A percentile compares a stretch with the other conserved stretches of the same genome.
phyloP scores from a whole-genome alignment of 2,797 vertebrate genomes.

The Brachymystax lenok region DNA sequence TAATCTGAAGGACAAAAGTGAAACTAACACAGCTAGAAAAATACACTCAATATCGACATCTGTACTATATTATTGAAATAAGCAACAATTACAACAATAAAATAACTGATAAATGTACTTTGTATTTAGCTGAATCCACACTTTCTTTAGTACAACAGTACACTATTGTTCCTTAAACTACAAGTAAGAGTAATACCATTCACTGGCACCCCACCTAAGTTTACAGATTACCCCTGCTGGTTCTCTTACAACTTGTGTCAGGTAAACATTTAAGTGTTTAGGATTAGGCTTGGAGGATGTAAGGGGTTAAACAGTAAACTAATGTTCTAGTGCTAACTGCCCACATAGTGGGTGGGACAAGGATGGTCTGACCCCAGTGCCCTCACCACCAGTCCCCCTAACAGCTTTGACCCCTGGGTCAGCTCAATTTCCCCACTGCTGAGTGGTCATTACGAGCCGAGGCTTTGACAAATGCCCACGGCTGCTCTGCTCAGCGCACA shows the following conservation, averaged over 20 bases:
- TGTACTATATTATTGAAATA: neutral
- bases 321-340: constrained; percentile 93
- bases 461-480: constrained; percentile 97
- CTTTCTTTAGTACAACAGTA: constrained; percentile 45
- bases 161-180: constrained; percentile 37
- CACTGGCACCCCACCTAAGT: no score
- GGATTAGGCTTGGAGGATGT: constrained; percentile 83
- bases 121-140: constrained; percentile 12
- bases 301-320: constrained; percentile 85
- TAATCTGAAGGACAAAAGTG: no score
- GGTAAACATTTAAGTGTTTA: constrained; percentile 83
- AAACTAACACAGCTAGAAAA: no score
- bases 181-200: constrained; percentile 18
- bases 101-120: neutral
- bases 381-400: constrained; percentile 99
- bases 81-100: neutral
- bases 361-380: constrained; percentile 97
- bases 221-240: no score
- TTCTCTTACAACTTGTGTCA: no score
- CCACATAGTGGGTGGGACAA: constrained; percentile 99
- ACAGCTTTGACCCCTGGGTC: constrained; percentile 99
- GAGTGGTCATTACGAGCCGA: constrained; percentile 97
- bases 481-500: constrained; percentile 61
- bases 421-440: constrained; percentile 99
- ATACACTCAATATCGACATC: no score